A percentile compares a stretch with the other conserved stretches of the same genome.
Evolutionary conservation across 1,140 invertebrate genomes (phyloP).

Genomic region (Gonioctena quinquepunctata): DNA sequence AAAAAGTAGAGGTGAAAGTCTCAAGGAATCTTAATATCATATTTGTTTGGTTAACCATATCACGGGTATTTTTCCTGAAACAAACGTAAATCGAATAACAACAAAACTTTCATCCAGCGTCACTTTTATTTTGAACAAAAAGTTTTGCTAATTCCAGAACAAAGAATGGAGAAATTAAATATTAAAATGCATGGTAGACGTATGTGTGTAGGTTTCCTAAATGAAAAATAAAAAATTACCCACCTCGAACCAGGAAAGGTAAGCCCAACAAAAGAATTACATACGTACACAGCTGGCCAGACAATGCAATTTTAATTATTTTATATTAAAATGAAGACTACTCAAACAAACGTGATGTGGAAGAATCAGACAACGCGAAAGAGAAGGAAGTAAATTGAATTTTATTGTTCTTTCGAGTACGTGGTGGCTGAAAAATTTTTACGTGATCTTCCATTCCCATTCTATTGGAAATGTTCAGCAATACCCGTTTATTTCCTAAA

Average conservation of each 20-base stretch:
- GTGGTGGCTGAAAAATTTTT: background rate
- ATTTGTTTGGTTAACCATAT: too few species aligned
- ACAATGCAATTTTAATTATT: constrained; percentile 21
- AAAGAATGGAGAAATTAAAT: constrained; percentile 17
- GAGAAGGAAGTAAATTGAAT: constrained; percentile 12
- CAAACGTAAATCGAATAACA: too few species aligned
- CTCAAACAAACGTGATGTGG: constrained; percentile 10
- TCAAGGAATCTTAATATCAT: too few species aligned
- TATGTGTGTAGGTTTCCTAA: background rate
- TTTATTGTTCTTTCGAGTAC: constrained; percentile 13
- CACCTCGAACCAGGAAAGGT: constrained; percentile 13
- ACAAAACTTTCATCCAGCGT: background rate
- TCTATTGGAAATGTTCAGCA: background rate
- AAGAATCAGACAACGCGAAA: constrained; percentile 3
- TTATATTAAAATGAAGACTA: constrained; percentile 18
- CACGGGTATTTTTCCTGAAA: too few species aligned
- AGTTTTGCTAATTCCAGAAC: constrained; percentile 7
- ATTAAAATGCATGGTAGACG: constrained; percentile 5
- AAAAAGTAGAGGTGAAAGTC: too few species aligned
- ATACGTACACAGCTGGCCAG: constrained; percentile 14
- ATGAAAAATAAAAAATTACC: constrained; percentile 7
- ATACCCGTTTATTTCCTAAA: background rate
- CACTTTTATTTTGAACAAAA: background rate
- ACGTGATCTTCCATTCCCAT: background rate
- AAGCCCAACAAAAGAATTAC: constrained; percentile 16